phyloP scores from a whole-genome alignment of 2,797 vertebrate species.

The Sardinella longiceps region DNA sequence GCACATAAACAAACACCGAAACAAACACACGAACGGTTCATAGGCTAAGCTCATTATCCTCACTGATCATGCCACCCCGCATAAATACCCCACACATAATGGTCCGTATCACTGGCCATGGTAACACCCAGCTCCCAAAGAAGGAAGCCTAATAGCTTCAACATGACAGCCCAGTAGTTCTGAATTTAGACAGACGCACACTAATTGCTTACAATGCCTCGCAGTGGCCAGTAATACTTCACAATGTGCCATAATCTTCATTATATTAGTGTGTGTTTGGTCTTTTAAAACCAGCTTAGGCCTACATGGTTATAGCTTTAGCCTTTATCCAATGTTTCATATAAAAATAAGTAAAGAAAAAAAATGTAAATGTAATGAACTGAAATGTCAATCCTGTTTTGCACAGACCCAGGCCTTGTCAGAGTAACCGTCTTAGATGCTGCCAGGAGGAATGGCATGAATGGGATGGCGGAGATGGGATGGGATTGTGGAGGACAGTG shows the following conservation, averaged over 20 bases:
- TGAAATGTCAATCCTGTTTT: neutral
- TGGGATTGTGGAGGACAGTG: neutral
- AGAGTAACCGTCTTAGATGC: neutral
- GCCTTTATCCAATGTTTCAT: neutral
- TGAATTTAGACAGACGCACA: neutral
- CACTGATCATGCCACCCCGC: neutral
- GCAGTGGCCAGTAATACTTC: neutral
- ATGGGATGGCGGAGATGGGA: neutral
- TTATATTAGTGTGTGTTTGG: constrained; percentile 2
- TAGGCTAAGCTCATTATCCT: constrained; percentile 6
- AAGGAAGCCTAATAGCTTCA: neutral
- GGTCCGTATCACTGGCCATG: constrained; percentile 1
- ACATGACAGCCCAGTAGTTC: neutral
- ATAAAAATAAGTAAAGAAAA: neutral
- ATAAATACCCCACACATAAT: neutral
- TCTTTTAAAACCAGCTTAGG: neutral
- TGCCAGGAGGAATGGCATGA: neutral
- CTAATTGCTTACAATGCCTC: neutral
- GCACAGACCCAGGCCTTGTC: neutral
- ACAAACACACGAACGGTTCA: neutral
- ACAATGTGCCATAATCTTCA: constrained; percentile 7
- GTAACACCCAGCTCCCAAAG: neutral
- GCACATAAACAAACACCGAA: constrained; percentile 2
- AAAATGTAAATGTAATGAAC: too few relatives aligned
- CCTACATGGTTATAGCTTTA: neutral